Conservation (phyloP, 2,888 invertebrate species). For the Agelastica alni region DNA sequence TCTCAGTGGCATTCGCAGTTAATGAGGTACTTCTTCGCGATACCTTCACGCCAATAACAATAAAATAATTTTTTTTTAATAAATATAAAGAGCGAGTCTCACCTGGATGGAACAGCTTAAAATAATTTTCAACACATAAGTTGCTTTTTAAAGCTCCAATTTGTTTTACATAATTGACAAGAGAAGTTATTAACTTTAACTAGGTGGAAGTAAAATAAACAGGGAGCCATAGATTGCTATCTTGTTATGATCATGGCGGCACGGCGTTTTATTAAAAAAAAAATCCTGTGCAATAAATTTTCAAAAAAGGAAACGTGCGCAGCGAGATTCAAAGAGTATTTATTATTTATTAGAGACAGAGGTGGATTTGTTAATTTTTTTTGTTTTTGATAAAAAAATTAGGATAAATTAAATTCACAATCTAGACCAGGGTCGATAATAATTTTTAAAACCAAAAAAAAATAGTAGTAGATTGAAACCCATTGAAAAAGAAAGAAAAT, state of each 20-base stretch:
- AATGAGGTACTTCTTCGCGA: no score
- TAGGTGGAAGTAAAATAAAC: constrained; percentile 36
- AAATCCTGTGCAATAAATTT: constrained; percentile 34
- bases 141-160: constrained; percentile 27
- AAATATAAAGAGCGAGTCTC: constrained; percentile 7
- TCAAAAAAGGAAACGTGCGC: neutral
- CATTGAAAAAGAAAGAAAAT: no score
- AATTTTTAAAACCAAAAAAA: no score
- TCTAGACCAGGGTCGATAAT: no score
- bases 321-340: neutral
- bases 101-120: constrained; percentile 7
- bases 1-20: no score
- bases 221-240: constrained; percentile 38
- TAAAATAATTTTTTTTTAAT: constrained; percentile 10
- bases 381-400: no score
- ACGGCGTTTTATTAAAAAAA: constrained; percentile 29
- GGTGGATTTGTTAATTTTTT: no score
- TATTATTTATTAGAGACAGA: neutral
- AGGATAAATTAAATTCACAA: no score
- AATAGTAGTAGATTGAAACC: no score
- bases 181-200: constrained; percentile 39
- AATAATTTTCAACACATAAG: constrained; percentile 20
- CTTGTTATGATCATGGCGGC: constrained; percentile 36
- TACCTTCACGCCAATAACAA: constrained; percentile 17
- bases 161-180: constrained; percentile 42